Conservation (phyloP, 1,140 invertebrate genomes). For the Phenacoccus solenopsis region DNA sequence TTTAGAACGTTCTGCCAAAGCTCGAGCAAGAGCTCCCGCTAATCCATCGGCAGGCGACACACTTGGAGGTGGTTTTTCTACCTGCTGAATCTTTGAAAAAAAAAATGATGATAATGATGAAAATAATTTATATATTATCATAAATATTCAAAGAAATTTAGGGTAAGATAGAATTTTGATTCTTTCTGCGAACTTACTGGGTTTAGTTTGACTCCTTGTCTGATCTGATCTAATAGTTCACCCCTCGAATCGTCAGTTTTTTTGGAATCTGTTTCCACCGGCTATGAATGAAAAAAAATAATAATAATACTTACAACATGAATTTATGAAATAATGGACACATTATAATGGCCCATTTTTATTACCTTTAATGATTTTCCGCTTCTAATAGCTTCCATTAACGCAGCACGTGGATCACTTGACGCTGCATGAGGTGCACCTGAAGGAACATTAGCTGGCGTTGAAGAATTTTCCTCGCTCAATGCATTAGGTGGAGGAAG, state of each 20-base stretch:
- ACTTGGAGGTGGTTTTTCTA: conserved; percentile 9
- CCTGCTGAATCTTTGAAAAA: conserved; percentile 25
- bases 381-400: conserved; percentile 65
- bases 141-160: too few relatives aligned
- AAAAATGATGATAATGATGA: background rate
- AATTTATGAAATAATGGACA: background rate
- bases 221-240: conserved; percentile 64
- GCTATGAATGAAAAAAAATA: conserved; percentile 18
- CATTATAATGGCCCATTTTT: background rate
- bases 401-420: conserved; percentile 44
- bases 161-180: too few relatives aligned
- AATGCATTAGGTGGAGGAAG: conserved; percentile 34
- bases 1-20: conserved; percentile 54
- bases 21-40: conserved; percentile 61
- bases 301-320: background rate
- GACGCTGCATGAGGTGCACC: conserved; percentile 27
- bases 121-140: too few relatives aligned
- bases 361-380: conserved; percentile 48
- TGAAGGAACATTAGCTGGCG: conserved; percentile 23
- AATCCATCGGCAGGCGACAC: conserved; percentile 42
- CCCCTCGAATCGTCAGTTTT: conserved; percentile 40
- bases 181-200: conserved; percentile 41
- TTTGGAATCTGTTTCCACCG: conserved; percentile 21
- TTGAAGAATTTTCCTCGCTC: background rate
- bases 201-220: conserved; percentile 60